Conservation (phyloP, 2,113 vertebrate species). For the Zootoca vivipara region DNA sequence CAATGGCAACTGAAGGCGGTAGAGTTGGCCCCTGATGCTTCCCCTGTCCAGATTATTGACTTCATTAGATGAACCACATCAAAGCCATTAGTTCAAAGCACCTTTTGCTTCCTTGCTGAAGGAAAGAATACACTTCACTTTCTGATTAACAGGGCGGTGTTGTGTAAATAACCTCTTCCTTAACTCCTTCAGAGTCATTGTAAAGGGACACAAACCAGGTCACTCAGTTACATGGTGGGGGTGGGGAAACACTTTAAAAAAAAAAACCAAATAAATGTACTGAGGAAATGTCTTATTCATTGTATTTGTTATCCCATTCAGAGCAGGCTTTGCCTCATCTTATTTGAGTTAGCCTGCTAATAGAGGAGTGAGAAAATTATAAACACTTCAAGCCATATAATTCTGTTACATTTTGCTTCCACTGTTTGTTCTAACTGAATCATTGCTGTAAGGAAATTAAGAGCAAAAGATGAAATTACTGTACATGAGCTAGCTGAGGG, state of each 20-base stretch:
- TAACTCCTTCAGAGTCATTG: constrained; percentile 42
- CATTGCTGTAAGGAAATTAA: constrained; percentile 16
- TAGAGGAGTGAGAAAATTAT: constrained; percentile 28
- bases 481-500: not conserved
- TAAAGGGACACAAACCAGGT: constrained; percentile 16
- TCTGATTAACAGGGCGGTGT: constrained; percentile 38
- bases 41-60: constrained; percentile 40
- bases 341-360: constrained; percentile 23
- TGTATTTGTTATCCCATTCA: constrained; percentile 51
- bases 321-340: constrained; percentile 29
- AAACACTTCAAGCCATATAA: constrained; percentile 34
- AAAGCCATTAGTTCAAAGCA: constrained; percentile 43
- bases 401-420: constrained; percentile 33
- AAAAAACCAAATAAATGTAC: not conserved
- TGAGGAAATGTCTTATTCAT: constrained; percentile 4
- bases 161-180: constrained; percentile 50
- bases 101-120: constrained; percentile 51
- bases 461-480: not conserved
- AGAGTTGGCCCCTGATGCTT: constrained; percentile 41
- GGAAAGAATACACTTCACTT: constrained; percentile 63
- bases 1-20: constrained; percentile 11
- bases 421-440: not conserved
- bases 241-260: not conserved
- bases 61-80: constrained; percentile 49
- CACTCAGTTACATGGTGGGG: constrained; percentile 19